Base-by-base conservation (phyloP, 2,797 vertebrate species). In the Yasuhikotakia modesta region DNA sequence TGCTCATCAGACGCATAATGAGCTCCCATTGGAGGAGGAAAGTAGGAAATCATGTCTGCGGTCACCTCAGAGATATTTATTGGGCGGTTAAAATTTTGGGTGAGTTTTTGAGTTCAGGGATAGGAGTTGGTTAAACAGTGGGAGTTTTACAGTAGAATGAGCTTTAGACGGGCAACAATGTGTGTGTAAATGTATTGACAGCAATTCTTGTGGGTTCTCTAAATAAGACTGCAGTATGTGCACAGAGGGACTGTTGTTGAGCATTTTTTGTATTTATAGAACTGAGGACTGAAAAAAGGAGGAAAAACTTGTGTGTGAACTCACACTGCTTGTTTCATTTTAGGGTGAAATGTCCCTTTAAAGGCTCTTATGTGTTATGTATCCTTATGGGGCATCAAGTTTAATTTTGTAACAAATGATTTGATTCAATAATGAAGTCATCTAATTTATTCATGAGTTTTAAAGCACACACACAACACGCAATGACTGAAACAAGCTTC, bases 11-110 rank as follows among this genome's bases (percentile, higher is more conserved):
- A 22, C 52, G 7, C 53, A 76, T 76, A 76, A 69, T 60, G 57
- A 78, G 67, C 16, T 78, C 58, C 57, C 57, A 52, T 78, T 78
- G 57, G 67, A 70, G 46, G 30, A 35, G 61, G 24, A 70, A 78
- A 5, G 19, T 27, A 63, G 57, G 57, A 45, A 61, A 39, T 45
- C 45, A 30, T 76, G 74, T 68, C 74, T 5, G 16, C 55, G 24
- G 7, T 63, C 57, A 77, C 45, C 66, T 24, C 57, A 61, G 63
- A 76, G 24, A 68, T 32, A n/a, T n/a, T n/a, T n/a, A n/a, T n/a
- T n/a, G n/a, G n/a, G n/a, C n/a, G n/a, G n/a, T 57, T 10, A n/a
- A 61, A 19, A 5, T 63, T 19, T 63, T n/a, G 60, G 60, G 35
- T 63, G 27, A 35, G 30, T 19, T 32, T 63, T 63, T n/a, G 30